Evolutionary conservation across 2,888 invertebrate genomes (phyloP).

Genomic region (Entomobrya proxima): DNA sequence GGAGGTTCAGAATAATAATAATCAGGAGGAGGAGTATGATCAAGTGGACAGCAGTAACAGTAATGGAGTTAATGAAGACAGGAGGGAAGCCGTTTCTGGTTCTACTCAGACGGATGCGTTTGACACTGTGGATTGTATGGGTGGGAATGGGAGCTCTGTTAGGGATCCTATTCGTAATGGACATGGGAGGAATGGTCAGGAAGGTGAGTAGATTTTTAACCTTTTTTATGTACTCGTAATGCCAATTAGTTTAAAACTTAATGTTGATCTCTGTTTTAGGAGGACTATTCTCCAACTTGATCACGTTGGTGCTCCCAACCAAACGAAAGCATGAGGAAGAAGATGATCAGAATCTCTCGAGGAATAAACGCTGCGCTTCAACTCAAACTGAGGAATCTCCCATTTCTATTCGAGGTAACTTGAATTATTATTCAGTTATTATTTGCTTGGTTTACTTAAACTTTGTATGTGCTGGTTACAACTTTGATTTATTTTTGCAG

Average conservation of each 20-base stretch:
- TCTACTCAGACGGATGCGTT: conserved; percentile 69
- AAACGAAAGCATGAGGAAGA: neutral
- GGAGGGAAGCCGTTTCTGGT: conserved; percentile 6
- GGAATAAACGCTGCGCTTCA: conserved; percentile 40
- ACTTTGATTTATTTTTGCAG: conserved; percentile 18
- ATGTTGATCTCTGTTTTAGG: conserved; percentile 25
- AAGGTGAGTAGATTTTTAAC: neutral
- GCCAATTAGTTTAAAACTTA: neutral
- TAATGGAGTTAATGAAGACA: neutral
- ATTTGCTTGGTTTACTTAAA: no score
- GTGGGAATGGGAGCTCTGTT: neutral
- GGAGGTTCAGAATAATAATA: neutral
- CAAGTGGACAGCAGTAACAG: conserved; percentile 36
- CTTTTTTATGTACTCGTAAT: neutral
- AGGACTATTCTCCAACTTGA: conserved; percentile 63
- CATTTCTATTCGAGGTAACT: conserved; percentile 68
- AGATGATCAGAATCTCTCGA: neutral
- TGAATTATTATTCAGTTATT: neutral
- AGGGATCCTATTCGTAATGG: neutral
- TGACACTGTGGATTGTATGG: conserved; percentile 62
- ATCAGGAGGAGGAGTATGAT: conserved; percentile 14
- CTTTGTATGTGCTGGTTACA: no score
- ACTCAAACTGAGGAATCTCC: conserved; percentile 73
- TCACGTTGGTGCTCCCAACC: conserved; percentile 64
- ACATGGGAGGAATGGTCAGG: neutral